phyloP scores from a whole-genome alignment of 92 coral and sea anemone genomes.

The Epizoanthus fatuus region DNA sequence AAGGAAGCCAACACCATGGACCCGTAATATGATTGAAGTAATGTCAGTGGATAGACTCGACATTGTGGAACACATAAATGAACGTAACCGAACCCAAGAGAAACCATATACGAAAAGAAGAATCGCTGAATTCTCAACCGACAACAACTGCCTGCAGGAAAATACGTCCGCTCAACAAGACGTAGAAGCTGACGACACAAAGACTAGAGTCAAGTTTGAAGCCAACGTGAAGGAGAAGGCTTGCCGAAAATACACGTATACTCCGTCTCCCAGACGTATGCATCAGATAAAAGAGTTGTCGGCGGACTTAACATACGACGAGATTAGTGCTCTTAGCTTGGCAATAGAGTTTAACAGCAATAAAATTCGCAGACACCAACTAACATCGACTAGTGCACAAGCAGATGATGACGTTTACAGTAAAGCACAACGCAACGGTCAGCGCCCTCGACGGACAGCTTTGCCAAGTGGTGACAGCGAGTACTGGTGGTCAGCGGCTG shows the following conservation, averaged over 20 bases:
- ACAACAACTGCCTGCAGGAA: not conserved
- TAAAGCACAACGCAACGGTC: not conserved
- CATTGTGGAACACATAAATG: not conserved
- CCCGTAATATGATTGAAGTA: not conserved
- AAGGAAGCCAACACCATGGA: not conserved
- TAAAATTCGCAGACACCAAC: not conserved
- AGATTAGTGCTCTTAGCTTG: slow-evolving; percentile 2
- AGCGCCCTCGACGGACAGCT: slow-evolving; percentile 10
- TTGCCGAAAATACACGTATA: not conserved
- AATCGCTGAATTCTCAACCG: not conserved
- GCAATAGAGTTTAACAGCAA: not conserved
- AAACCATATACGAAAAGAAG: not conserved
- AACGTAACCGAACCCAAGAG: not conserved
- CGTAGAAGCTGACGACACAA: not conserved
- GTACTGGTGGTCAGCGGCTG: slow-evolving; percentile 10
- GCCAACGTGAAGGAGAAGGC: not conserved
- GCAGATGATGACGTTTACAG: not conserved
- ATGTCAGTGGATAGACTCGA: not conserved
- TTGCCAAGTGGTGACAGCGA: slow-evolving; percentile 18
- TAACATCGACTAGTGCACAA: not conserved
- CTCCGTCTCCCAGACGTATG: slow-evolving; percentile 22
- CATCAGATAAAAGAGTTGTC: slow-evolving; percentile 4
- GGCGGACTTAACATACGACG: slow-evolving; percentile 15
- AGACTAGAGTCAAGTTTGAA: slow-evolving; percentile 8
- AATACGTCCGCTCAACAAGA: not conserved